phyloP scores from a whole-genome alignment of 2,113 vertebrate species.

The Zosterops lateralis region DNA sequence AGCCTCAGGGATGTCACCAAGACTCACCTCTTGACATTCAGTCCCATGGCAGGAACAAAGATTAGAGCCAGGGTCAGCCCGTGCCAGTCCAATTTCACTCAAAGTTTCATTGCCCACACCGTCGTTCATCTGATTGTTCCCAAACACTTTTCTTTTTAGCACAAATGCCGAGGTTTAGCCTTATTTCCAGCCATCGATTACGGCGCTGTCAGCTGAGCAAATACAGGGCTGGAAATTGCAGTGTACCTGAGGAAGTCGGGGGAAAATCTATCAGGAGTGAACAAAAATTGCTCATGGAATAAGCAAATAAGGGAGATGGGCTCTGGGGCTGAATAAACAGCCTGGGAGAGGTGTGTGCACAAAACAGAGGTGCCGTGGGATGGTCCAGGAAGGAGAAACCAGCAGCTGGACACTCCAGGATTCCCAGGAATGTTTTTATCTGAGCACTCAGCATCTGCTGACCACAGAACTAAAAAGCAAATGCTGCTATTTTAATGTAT shows the following conservation, averaged over 20 bases:
- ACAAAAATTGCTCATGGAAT: not conserved
- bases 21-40: constrained; percentile 20
- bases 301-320: constrained; percentile 11
- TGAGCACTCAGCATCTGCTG: not conserved
- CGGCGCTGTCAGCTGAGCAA: not conserved
- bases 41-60: not conserved
- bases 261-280: not conserved
- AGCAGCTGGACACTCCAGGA: not conserved
- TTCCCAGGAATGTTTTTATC: not conserved
- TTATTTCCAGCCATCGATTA: not conserved
- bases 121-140: not conserved
- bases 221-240: not conserved
- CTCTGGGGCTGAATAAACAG: not conserved
- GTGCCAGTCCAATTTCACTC: not conserved
- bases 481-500: not conserved
- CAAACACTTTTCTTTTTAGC: not conserved
- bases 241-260: not conserved
- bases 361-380: not conserved
- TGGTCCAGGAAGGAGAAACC: fast-evolving
- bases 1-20: not conserved
- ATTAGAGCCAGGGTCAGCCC: not conserved
- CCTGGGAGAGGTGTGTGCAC: fast-evolving
- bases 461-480: not conserved
- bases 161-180: not conserved
- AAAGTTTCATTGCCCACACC: not conserved